Conservation (phyloP, 2,888 invertebrate species). For the Eupithecia subumbrata region DNA sequence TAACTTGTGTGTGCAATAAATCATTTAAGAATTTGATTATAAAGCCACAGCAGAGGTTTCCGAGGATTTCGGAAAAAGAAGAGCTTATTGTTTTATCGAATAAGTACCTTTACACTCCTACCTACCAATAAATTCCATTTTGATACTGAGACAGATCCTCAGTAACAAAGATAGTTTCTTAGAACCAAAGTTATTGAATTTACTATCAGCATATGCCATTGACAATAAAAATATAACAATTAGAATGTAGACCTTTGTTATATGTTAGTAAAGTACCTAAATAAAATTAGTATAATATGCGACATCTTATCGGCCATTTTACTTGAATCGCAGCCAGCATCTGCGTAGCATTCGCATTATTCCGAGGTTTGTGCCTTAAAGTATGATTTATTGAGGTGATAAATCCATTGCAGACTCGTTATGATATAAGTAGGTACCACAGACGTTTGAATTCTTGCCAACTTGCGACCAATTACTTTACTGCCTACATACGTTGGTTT, state of each 20-base stretch:
- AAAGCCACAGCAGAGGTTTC: background rate
- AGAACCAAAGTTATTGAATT: background rate
- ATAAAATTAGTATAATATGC: background rate
- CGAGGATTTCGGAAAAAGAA: background rate
- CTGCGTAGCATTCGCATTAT: constrained; percentile 48
- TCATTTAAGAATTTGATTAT: too few species aligned
- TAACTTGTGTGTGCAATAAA: too few species aligned
- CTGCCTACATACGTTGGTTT: constrained; percentile 8
- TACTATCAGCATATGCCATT: background rate
- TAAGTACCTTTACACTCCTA: background rate
- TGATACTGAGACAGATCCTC: background rate
- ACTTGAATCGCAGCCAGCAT: constrained; percentile 28
- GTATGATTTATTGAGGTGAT: constrained; percentile 70
- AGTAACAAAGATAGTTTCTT: background rate
- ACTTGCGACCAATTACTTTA: constrained; percentile 61
- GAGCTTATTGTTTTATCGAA: background rate
- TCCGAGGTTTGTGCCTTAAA: constrained; percentile 62
- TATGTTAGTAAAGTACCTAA: background rate
- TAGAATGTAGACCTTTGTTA: background rate
- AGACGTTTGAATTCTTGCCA: constrained; percentile 77
- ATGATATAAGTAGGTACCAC: constrained; percentile 60
- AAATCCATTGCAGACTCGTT: constrained; percentile 73
- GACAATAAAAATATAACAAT: background rate
- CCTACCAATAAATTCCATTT: background rate
- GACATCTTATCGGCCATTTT: constrained; percentile 5